These are phyloP conservation scores for Tyria jacobaeae DNA, from an alignment of 2,888 invertebrate genomes.

Conservation along the genomic window DNA sequence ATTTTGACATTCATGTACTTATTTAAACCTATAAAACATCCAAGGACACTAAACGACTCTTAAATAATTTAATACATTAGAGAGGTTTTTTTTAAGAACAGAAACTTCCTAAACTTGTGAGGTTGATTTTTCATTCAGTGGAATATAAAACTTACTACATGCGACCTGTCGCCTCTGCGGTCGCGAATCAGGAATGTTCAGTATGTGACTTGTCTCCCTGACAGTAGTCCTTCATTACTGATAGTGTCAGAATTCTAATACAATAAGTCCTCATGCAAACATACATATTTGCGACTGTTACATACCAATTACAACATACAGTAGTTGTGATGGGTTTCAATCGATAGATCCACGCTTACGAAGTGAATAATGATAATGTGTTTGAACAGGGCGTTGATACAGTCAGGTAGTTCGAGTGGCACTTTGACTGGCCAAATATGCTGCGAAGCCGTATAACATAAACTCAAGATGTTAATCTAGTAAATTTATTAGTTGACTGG, in stretches of 20 bases:
- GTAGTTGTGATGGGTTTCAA: conserved; percentile 30
- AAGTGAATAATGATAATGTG: conserved; percentile 47
- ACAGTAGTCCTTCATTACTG: neutral
- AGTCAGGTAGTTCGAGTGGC: conserved; percentile 47
- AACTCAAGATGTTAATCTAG: conserved; percentile 24
- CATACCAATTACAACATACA: conserved; percentile 23
- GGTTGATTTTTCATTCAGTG: too few relatives aligned
- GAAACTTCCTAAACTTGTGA: too few relatives aligned
- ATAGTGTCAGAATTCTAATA: neutral
- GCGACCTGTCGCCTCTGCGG: too few relatives aligned
- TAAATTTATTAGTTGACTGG: neutral
- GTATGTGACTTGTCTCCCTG: too few relatives aligned
- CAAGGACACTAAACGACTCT: too few relatives aligned
- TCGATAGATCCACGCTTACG: conserved; percentile 47
- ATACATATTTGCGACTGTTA: neutral
- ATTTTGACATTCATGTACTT: too few relatives aligned
- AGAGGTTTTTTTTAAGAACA: too few relatives aligned
- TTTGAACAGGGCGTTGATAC: conserved; percentile 46
- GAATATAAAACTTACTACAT: too few relatives aligned
- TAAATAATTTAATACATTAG: too few relatives aligned
- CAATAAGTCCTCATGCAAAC: neutral
- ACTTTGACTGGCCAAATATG: conserved; percentile 41
- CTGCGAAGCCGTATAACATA: conserved; percentile 25
- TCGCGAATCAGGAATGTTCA: too few relatives aligned
- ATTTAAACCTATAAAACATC: too few relatives aligned